A percentile compares a stretch with the other conserved stretches of the same genome.
Conservation (phyloP, 2,113 vertebrate genomes). For the Coptodon bakossiorum region DNA sequence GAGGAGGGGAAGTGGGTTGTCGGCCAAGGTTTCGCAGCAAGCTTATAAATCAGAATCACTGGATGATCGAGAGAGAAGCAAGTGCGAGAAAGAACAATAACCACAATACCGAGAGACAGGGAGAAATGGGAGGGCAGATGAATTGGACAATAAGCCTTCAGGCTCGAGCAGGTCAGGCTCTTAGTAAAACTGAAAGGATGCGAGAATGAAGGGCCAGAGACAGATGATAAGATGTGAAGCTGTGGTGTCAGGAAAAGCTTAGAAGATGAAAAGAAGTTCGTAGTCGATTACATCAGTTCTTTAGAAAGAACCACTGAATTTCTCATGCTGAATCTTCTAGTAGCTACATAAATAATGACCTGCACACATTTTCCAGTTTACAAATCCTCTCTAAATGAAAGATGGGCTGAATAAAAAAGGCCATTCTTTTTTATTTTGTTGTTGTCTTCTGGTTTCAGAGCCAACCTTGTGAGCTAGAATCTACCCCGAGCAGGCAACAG, state of each 20-base stretch:
- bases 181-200: neutral
- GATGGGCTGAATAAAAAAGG: neutral
- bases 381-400: neutral
- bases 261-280: neutral
- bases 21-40: neutral
- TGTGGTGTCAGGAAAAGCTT: neutral
- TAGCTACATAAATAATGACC: neutral
- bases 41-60: constrained; percentile 45
- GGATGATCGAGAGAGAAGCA: constrained; percentile 6
- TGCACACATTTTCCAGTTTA: neutral
- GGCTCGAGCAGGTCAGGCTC: constrained; percentile 7
- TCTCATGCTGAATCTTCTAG: neutral
- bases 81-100: constrained; percentile 25
- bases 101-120: neutral
- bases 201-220: neutral
- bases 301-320: neutral
- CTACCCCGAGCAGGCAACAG: neutral
- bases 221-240: neutral
- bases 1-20: neutral
- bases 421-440: neutral
- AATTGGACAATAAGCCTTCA: constrained; percentile 43
- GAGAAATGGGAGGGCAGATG: constrained; percentile 38
- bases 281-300: neutral
- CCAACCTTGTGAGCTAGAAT: neutral
- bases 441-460: neutral